Evolutionary conservation across 1,140 invertebrate genomes (phyloP).

Genomic region (Pinna nobilis): DNA sequence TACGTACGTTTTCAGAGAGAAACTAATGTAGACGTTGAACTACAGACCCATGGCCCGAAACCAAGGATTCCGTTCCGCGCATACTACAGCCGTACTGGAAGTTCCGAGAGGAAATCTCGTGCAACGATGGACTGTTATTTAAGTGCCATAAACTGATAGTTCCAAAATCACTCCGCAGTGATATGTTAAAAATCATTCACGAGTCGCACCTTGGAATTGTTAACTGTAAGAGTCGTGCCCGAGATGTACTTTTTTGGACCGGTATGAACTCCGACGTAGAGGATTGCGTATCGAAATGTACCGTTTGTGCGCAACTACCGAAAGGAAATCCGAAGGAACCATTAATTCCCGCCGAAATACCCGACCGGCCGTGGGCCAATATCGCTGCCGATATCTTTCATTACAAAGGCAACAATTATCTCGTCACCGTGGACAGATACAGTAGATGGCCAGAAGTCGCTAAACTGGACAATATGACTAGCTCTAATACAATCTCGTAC

Average conservation of each 20-base stretch:
- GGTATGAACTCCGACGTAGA: conserved; percentile 46
- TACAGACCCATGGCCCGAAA: background rate
- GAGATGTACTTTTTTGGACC: conserved; percentile 43
- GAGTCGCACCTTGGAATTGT: conserved; percentile 42
- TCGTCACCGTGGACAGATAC: conserved; percentile 29
- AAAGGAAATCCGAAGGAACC: conserved; percentile 28
- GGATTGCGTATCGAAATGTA: conserved; percentile 32
- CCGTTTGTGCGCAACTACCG: conserved; percentile 39
- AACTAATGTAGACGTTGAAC: background rate
- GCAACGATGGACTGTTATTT: conserved; percentile 39
- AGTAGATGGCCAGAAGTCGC: conserved; percentile 16
- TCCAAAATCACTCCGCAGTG: conserved; percentile 18
- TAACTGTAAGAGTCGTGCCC: conserved; percentile 39
- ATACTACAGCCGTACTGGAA: too few relatives aligned
- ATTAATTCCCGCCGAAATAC: conserved; percentile 16
- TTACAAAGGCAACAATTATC: conserved; percentile 12
- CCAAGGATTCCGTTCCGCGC: background rate
- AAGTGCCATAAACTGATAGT: conserved; percentile 35
- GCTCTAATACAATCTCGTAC: conserved; percentile 14
- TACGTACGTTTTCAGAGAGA: background rate
- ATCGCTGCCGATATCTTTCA: conserved; percentile 30
- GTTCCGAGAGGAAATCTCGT: background rate
- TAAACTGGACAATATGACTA: conserved; percentile 5
- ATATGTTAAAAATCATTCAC: conserved; percentile 38
- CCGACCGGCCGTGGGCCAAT: conserved; percentile 29